Evolutionary conservation across 2,113 vertebrate genomes (phyloP).

Genomic region (Sinocyclocheilus anshuiensis): DNA sequence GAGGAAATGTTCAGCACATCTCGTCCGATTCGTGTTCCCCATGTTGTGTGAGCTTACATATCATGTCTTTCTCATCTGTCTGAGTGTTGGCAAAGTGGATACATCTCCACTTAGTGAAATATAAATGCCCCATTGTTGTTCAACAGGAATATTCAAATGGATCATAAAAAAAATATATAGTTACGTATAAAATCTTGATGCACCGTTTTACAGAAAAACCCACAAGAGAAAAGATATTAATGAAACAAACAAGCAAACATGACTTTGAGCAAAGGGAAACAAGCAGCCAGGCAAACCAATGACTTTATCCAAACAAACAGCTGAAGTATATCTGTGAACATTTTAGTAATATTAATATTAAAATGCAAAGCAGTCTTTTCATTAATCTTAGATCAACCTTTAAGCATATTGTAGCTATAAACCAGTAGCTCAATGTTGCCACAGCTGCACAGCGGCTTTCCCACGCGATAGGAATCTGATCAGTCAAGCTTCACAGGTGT

Average conservation of each 20-base stretch:
- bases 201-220: constrained; percentile 76
- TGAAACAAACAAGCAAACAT: constrained; percentile 79
- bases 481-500: constrained; percentile 3
- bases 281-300: constrained; percentile 54
- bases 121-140: constrained; percentile 77
- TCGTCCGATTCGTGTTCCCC: constrained; percentile 31
- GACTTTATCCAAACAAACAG: constrained; percentile 56
- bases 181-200: constrained; percentile 79
- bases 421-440: not conserved
- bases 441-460: constrained; percentile 9
- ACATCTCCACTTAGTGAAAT: constrained; percentile 75
- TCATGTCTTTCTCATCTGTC: constrained; percentile 64
- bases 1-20: constrained; percentile 59
- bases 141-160: constrained; percentile 77
- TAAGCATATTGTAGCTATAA: not conserved
- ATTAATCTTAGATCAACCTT: constrained; percentile 42
- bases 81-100: constrained; percentile 68
- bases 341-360: constrained; percentile 39
- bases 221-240: constrained; percentile 76
- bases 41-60: constrained; percentile 45
- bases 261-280: constrained; percentile 61
- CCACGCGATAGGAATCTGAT: not conserved
- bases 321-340: constrained; percentile 33
- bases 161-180: constrained; percentile 79
- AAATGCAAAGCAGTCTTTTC: constrained; percentile 38